Evolutionary conservation across 2,113 vertebrate genomes (phyloP), one percentile per base, ranked within the genome.

Genomic region (Apteryx mantelli): DNA sequence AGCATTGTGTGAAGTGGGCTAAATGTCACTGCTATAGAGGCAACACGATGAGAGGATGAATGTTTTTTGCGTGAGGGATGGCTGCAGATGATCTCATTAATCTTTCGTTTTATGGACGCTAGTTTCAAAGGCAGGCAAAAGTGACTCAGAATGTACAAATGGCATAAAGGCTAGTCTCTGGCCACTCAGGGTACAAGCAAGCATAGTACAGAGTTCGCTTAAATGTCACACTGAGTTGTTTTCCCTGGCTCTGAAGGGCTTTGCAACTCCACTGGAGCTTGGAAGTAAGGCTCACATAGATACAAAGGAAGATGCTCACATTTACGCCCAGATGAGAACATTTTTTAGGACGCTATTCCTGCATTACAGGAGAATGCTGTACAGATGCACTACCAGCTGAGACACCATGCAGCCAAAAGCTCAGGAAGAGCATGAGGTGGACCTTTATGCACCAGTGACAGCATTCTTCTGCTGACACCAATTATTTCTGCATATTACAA

Each of bases 101-200:
- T 97, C 88, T 96, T 97, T 95, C 83, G 82, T 96, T 96, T 97
- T 95, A 95, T 32, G 52, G 93, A 82, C 71, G 61, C n/a, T 52
- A n/a, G n/a, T 88, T 96, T 96, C 91, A 92, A 92, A 95, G 73
- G 71, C 42, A 97, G 88, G 88, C 77, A 89, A 84, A 94, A 92
- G 83, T 58, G 75, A 80, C 56, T 90, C 44, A 84, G 83, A 85
- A 87, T 1, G 18, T 85, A 74, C 82, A 90, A 92, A 94, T 28
- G 38, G 19, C 78, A 92, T 53, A 85, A 95, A 81, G 65, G 46
- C 48, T 55, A 11, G 44, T 82, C 42, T 75, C 71, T 75, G 86
- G 26, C 52, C 84, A 61, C 58, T 91, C 61, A 75, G 13, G 30
- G 61, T 89, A 52, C 70, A 84, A 73, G 77, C 21, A 76, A 89